Evolutionary conservation across 2,113 vertebrate species (phyloP).

Genomic region (Psittacula cyanocephala): DNA sequence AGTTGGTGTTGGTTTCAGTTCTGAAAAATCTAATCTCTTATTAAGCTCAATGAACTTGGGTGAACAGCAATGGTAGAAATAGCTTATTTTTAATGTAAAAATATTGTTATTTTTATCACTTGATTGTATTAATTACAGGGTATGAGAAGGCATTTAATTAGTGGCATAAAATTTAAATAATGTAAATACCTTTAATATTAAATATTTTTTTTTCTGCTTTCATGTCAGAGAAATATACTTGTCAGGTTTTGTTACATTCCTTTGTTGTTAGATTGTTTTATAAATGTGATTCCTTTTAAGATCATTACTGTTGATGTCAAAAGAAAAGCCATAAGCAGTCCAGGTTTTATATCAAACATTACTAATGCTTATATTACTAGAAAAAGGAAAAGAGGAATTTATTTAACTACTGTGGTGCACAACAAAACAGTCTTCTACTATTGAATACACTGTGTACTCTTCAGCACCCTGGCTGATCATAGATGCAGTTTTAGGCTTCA

Average conservation of each 20-base stretch:
- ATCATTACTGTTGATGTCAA: slow-evolving; percentile 65
- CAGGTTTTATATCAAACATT: slow-evolving; percentile 56
- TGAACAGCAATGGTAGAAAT: slow-evolving; percentile 3
- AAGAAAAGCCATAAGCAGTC: slow-evolving; percentile 67
- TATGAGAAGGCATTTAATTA: slow-evolving; percentile 41
- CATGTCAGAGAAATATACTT: slow-evolving; percentile 61
- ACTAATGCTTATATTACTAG: slow-evolving; percentile 51
- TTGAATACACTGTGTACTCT: background rate
- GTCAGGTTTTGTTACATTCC: slow-evolving; percentile 60
- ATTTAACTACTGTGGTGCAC: background rate
- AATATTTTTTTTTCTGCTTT: slow-evolving; percentile 60
- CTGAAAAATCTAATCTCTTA: slow-evolving; percentile 5
- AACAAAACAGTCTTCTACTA: background rate
- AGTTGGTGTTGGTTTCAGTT: background rate
- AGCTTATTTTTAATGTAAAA: slow-evolving; percentile 31
- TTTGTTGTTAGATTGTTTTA: slow-evolving; percentile 67
- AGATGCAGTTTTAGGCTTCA: background rate
- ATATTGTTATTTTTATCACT: slow-evolving; percentile 20
- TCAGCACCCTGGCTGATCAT: background rate
- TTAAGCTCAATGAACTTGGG: background rate
- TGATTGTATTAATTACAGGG: slow-evolving; percentile 31
- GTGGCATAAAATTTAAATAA: slow-evolving; percentile 57
- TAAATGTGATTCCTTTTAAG: slow-evolving; percentile 62
- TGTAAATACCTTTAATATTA: slow-evolving; percentile 51
- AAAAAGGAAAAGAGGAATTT: background rate